Base-by-base conservation (phyloP, 1,140 invertebrate species). In the Parapsyche elsis region DNA sequence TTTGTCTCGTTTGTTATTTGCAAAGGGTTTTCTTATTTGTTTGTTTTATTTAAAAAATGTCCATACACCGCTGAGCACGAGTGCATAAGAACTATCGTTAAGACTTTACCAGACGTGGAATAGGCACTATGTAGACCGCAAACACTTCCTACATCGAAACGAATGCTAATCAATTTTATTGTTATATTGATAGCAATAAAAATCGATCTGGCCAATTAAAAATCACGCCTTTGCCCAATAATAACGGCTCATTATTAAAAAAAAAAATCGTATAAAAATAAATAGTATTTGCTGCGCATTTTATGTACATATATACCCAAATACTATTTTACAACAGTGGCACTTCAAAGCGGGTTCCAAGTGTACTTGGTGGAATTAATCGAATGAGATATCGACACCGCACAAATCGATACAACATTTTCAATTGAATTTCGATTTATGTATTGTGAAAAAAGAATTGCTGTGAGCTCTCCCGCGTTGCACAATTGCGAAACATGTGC, bases 211-310 rank as follows among this genome's bases (percentile, higher is more conserved):
- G 64, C 21, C 64, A 67, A 67, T 67, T 67, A 67, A 67, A 26
- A 23, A 67, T 67, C 64, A 67, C 64, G 64, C 64, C 64, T 67
- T 24, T 67, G 24, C 64, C 49, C 5, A 67, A 67, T 67, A 67
- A 67, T 26, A 23, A 67, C 64, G 12, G 2, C 21, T 67, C 24
- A 67, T 67, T 67, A 23, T 67, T 14, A 10, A 24, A 30, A 53
- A 53, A 53, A 53, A 53, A 53, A 53, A 12, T 53, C 16, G 16
- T 12, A 10, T 53, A 53, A 14, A 53, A 53, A 53, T 53, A 53
- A 53, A 53, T 1, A 53, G 1, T 53, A 53, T 14, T 53, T 53
- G 16, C 12, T 53, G 16, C 49, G 49, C 49, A 16, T 53, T 53
- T 53, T 53, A 38, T 38, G 7, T 38, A 38, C 30, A 38, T 38